Percentiles rank a stretch among this genome's conserved stretches.
Conservation (phyloP, 2,888 invertebrate species). For the Strigamia transsilvanica region DNA sequence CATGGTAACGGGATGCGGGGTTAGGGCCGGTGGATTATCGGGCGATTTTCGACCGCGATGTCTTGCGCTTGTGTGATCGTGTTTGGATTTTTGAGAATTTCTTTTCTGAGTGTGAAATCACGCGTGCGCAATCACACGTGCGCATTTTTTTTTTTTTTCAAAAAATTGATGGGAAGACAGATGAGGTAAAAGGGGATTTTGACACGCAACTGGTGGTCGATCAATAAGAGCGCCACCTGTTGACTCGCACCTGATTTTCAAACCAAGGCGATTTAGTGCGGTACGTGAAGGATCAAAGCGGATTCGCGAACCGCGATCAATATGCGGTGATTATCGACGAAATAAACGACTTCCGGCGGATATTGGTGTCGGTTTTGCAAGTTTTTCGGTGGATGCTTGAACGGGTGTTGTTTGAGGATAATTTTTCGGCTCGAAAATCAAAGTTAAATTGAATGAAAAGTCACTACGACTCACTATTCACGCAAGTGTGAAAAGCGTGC, state of each 20-base stretch:
- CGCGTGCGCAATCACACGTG: too few relatives aligned
- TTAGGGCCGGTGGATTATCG: not conserved
- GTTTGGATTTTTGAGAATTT: too few relatives aligned
- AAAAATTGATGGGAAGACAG: not conserved
- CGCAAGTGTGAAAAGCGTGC: constrained; percentile 3
- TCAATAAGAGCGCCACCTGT: constrained; percentile 40
- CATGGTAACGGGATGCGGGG: constrained; percentile 15
- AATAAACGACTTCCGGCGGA: not conserved
- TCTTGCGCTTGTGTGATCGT: not conserved
- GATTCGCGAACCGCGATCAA: not conserved
- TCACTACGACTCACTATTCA: not conserved
- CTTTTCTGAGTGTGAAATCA: not conserved
- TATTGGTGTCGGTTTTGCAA: not conserved
- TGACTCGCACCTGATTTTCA: constrained; percentile 31
- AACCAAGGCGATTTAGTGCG: constrained; percentile 7
- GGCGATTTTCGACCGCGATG: constrained; percentile 5
- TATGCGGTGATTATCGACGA: not conserved
- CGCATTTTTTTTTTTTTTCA: not conserved
- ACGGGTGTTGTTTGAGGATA: too few relatives aligned
- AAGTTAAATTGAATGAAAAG: not conserved
- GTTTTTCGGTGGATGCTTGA: not conserved
- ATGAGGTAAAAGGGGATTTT: not conserved
- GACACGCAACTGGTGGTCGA: constrained; percentile 38
- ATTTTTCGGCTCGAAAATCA: too few relatives aligned
- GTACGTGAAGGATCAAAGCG: constrained; percentile 4